These are phyloP conservation scores for Onychorhynchus coronatus DNA, from an alignment of 2,113 vertebrate genomes.

Conservation along the genomic window DNA sequence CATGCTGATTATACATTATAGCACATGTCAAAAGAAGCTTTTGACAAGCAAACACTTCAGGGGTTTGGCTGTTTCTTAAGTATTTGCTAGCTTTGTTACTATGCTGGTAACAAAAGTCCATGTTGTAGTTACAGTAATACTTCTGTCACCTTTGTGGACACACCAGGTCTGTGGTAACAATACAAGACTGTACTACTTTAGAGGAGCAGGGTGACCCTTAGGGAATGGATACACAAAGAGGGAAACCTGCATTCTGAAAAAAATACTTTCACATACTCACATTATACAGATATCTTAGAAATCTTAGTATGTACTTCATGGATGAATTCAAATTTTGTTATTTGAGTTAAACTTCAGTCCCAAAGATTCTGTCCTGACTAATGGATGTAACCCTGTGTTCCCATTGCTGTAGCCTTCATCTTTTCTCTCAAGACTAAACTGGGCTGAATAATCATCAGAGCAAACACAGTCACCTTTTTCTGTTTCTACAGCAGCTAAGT, in stretches of 20 bases:
- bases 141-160: background rate
- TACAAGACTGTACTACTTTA: background rate
- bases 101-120: background rate
- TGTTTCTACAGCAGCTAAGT: background rate
- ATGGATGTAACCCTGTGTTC: background rate
- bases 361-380: background rate
- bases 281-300: background rate
- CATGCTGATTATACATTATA: background rate
- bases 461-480: background rate
- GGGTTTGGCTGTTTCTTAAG: background rate
- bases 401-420: background rate
- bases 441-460: background rate
- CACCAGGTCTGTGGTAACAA: background rate
- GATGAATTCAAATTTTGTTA: background rate
- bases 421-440: background rate
- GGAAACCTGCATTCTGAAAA: background rate
- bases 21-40: background rate
- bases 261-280: background rate
- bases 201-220: background rate
- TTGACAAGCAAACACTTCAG: background rate
- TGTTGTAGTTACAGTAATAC: background rate
- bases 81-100: background rate
- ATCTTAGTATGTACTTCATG: background rate
- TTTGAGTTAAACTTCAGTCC: background rate
- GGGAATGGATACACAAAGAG: background rate